Evolutionary conservation across 2,888 invertebrate species (phyloP).

Genomic region (Elaeidobius kamerunicus): DNA sequence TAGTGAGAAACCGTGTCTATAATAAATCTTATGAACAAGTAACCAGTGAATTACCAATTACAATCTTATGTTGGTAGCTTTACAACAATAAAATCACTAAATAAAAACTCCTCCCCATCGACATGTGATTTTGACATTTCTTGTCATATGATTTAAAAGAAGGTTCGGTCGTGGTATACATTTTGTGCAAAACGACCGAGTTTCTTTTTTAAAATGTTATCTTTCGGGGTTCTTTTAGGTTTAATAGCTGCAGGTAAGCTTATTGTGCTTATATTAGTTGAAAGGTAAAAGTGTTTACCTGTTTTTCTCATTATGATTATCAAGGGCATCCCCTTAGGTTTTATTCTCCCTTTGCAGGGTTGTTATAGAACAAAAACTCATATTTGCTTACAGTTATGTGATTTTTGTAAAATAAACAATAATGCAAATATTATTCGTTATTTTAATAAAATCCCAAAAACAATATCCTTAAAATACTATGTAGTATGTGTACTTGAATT

Average conservation of each 20-base stretch:
- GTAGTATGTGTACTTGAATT: too few relatives aligned
- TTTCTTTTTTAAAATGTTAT: conserved; percentile 13
- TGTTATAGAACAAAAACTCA: too few relatives aligned
- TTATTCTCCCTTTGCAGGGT: not conserved
- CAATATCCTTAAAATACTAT: too few relatives aligned
- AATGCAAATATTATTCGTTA: too few relatives aligned
- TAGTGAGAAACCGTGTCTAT: too few relatives aligned
- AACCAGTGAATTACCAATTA: too few relatives aligned
- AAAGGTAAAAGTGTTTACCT: not conserved
- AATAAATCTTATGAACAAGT: too few relatives aligned
- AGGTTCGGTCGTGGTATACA: conserved; percentile 1
- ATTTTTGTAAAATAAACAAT: too few relatives aligned
- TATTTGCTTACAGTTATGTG: not conserved
- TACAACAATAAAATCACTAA: not conserved
- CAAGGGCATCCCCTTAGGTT: not conserved
- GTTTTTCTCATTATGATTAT: too few relatives aligned
- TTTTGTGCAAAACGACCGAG: not conserved
- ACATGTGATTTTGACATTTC: conserved; percentile 24
- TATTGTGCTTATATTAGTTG: not conserved
- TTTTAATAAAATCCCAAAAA: too few relatives aligned
- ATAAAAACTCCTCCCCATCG: not conserved
- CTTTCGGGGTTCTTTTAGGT: conserved; percentile 2
- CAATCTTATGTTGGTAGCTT: too few relatives aligned
- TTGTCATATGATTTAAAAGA: conserved; percentile 20
- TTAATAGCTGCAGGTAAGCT: conserved; percentile 18